These are phyloP conservation scores for Escarpia spicata DNA, from an alignment of 2,888 invertebrate genomes.

Conservation along the genomic window DNA sequence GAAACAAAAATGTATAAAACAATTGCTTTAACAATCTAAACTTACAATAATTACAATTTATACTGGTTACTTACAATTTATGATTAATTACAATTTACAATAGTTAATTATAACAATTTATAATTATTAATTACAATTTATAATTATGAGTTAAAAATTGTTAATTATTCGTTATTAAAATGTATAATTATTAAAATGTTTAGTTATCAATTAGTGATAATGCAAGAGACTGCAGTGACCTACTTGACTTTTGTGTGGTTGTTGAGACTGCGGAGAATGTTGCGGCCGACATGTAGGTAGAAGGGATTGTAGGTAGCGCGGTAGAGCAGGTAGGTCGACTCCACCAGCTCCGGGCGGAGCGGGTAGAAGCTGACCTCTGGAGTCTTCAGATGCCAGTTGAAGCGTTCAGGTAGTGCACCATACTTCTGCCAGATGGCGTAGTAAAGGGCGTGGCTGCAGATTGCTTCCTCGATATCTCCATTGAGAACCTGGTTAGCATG, in stretches of 20 bases:
- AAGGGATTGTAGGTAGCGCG: slow-evolving; percentile 75
- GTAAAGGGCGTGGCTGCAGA: slow-evolving; percentile 73
- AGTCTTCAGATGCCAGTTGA: slow-evolving; percentile 63
- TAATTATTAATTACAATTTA: background rate
- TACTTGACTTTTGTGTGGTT: slow-evolving; percentile 68
- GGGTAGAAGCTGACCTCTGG: slow-evolving; percentile 74
- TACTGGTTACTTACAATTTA: slow-evolving; percentile 20
- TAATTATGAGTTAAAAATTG: too few species aligned
- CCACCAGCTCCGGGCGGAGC: slow-evolving; percentile 73
- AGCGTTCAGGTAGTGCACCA: slow-evolving; percentile 68
- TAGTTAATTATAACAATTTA: background rate
- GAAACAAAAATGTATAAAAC: too few species aligned
- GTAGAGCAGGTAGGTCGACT: slow-evolving; percentile 74
- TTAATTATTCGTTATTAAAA: background rate
- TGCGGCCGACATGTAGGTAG: slow-evolving; percentile 73
- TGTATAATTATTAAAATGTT: background rate
- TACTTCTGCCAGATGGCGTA: slow-evolving; percentile 73
- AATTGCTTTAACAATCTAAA: too few species aligned
- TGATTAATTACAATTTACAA: background rate
- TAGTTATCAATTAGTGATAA: background rate
- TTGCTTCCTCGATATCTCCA: slow-evolving; percentile 75
- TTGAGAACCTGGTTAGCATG: slow-evolving; percentile 65
- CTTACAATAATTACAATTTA: too few species aligned
- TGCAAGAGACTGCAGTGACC: slow-evolving; percentile 36
- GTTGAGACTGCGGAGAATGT: slow-evolving; percentile 70